Evolutionary conservation across 2,888 invertebrate genomes (phyloP), one percentile per base, ranked within the genome.

Genomic region (Ptychoptera contaminata): DNA sequence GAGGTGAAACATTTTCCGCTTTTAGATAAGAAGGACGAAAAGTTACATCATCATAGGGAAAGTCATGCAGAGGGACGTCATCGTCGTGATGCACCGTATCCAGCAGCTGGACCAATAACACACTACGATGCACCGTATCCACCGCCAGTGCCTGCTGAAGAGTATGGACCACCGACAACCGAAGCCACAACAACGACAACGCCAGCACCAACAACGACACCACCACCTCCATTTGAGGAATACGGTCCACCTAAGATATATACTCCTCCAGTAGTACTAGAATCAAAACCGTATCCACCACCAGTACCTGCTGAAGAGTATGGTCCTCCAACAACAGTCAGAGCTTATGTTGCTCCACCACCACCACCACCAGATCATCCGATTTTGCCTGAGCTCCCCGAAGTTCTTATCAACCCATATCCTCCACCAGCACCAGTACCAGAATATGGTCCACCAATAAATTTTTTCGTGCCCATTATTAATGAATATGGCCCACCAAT

Each of bases 101-200:
- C 42, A 16, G 32, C 42, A 16, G 16, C 42, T 7, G 23, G 8
- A n/a, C 42, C 42, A 16, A 16, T n/a, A 16, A 10, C 16, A 11
- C 15, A 42, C n/a, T 42, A 42, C 15, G 35, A 35, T 11, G 16
- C 15, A 37, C 37, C 37, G 16, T 37, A 47, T 38, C 49, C 50
- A 16, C 65, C 66, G 7, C 61, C 64, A 9, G 60, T 60, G 30
- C 63, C 65, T 7, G 57, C 39, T 32, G 46, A 42, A 30, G 48
- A 35, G 36, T 49, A 50, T 43, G 50, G 50, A 42, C 46, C 47
- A 16, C 46, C 49, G 43, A 35, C 16, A 29, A 31, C 16, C 10
- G n/a, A 23, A 8, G 32, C 32, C 9, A 2, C 32, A 32, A 53
- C 51, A 9, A 51, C 52, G 12, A 47, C 48, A 32, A 45, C 52